phyloP scores from a whole-genome alignment of 2,888 invertebrate species.

The Tuberolachnus salignus region DNA sequence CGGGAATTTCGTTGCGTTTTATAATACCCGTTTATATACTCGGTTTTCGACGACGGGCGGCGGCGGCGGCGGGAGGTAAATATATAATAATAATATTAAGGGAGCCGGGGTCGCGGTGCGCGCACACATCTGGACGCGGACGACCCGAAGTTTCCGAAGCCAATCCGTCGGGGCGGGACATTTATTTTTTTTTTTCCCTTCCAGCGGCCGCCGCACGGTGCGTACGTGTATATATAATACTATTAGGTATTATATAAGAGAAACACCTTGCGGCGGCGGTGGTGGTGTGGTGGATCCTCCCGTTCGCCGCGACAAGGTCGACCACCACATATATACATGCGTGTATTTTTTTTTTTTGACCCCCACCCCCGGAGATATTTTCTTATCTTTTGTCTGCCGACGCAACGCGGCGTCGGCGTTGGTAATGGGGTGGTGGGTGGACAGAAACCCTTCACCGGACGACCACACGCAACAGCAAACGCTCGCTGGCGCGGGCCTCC shows the following conservation, averaged over 20 bases:
- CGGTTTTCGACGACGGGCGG: too few relatives aligned
- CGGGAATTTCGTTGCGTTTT: conserved; percentile 32
- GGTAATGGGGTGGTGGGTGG: too few relatives aligned
- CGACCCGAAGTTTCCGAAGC: conserved; percentile 32
- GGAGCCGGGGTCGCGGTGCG: conserved; percentile 38
- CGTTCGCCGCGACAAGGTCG: neutral
- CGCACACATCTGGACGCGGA: conserved; percentile 53
- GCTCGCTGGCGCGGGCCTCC: neutral
- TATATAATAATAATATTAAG: conserved; percentile 23
- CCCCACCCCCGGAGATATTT: conserved; percentile 30
- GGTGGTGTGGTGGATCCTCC: conserved; percentile 16
- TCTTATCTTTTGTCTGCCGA: conserved; percentile 13
- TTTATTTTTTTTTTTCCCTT: too few relatives aligned
- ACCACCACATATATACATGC: too few relatives aligned
- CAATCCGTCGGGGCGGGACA: conserved; percentile 1
- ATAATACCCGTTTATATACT: too few relatives aligned
- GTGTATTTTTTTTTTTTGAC: conserved; percentile 5
- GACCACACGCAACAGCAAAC: neutral
- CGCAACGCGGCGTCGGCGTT: conserved; percentile 5
- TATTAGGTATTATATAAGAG: neutral
- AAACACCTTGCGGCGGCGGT: conserved; percentile 41
- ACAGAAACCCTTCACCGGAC: neutral
- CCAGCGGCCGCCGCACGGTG: too few relatives aligned
- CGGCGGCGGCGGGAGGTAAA: conserved; percentile 52
- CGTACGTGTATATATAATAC: neutral